Evolutionary conservation across 2,113 vertebrate species (phyloP).

Genomic region (Benitochromis conjunctus): DNA sequence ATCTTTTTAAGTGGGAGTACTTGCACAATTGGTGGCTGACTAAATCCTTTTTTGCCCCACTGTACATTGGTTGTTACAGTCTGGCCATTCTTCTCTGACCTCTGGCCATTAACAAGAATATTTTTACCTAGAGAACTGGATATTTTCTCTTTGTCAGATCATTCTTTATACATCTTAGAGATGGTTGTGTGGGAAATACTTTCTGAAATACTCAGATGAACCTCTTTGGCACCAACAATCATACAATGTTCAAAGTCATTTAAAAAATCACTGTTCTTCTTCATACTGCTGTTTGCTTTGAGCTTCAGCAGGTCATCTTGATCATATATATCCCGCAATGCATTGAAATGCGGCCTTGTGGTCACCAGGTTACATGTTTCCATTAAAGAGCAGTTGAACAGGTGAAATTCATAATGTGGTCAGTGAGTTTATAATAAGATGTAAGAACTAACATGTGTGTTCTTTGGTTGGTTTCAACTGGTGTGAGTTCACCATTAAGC

Average conservation of each 20-base stretch:
- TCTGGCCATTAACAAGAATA: background rate
- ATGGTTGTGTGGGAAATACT: no score
- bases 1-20: no score
- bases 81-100: background rate
- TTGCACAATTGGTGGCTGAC: no score
- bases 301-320: background rate
- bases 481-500: background rate
- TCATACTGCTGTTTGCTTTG: background rate
- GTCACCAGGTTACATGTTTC: background rate
- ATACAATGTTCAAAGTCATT: background rate
- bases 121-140: background rate
- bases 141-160: background rate
- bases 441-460: background rate
- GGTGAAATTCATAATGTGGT: background rate
- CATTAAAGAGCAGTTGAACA: background rate
- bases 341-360: background rate
- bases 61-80: background rate
- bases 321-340: rapidly evolving
- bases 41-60: no score
- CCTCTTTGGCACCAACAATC: no score
- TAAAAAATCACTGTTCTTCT: background rate
- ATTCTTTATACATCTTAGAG: no score
- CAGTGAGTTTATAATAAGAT: rapidly evolving
- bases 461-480: background rate
- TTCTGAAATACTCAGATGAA: no score